Evolutionary conservation across 2,797 vertebrate species (phyloP).

Genomic region (Hemitrygon akajei): DNA sequence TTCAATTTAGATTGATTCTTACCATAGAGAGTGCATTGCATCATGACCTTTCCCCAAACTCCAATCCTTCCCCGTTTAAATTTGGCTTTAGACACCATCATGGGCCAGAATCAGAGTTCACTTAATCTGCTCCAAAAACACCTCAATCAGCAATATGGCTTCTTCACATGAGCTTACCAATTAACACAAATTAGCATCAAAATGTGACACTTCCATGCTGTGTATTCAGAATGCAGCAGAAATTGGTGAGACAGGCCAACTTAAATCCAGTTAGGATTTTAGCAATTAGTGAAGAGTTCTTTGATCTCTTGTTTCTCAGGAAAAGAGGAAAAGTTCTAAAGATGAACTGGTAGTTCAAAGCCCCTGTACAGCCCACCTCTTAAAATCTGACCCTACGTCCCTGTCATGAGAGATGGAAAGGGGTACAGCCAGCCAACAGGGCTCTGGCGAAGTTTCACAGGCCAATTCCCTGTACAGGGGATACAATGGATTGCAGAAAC

Average conservation of each 20-base stretch:
- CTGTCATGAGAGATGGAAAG: too few species aligned
- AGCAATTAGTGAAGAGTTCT: background rate
- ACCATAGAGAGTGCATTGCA: background rate
- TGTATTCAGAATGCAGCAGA: background rate
- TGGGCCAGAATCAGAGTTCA: background rate
- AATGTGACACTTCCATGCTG: background rate
- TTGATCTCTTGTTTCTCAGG: background rate
- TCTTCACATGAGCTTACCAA: background rate
- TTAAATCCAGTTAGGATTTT: background rate
- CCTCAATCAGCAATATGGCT: background rate
- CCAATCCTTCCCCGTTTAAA: background rate
- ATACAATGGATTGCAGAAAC: too few species aligned
- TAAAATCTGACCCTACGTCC: too few species aligned
- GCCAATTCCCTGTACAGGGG: too few species aligned
- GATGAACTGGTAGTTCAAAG: too few species aligned
- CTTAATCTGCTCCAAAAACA: background rate
- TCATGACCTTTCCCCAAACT: background rate
- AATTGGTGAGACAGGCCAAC: background rate
- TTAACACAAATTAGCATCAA: constrained; percentile 15
- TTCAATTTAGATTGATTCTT: background rate
- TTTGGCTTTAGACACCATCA: background rate
- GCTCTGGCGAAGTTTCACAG: too few species aligned
- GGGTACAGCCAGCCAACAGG: too few species aligned
- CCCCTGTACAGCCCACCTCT: too few species aligned
- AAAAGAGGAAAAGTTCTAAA: background rate